A percentile compares a stretch with the other conserved stretches of the same genome.
Evolutionary conservation across 1,140 invertebrate genomes (phyloP).

Genomic region (Diachasmimorpha longicaudata): DNA sequence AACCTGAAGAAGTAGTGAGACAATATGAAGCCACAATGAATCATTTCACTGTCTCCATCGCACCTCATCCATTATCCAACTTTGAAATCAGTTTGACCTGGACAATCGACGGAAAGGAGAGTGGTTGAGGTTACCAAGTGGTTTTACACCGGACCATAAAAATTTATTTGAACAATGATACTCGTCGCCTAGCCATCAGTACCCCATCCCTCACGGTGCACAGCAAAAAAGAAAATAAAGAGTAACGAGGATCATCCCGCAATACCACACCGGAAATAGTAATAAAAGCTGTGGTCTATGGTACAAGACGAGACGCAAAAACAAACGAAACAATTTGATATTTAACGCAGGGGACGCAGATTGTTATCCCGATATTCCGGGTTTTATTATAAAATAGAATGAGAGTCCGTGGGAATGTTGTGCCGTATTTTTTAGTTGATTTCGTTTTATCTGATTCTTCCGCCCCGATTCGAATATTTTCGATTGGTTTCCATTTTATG

Average conservation of each 20-base stretch:
- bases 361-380: background rate
- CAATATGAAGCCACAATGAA: no score
- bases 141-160: slow-evolving; percentile 14
- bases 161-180: slow-evolving; percentile 21
- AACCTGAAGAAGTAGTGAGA: no score
- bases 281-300: background rate
- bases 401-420: background rate
- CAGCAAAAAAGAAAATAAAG: background rate
- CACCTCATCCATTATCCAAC: no score
- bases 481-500: slow-evolving; percentile 30
- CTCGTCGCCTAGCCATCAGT: background rate
- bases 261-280: background rate
- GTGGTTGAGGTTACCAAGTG: background rate
- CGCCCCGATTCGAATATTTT: slow-evolving; percentile 26
- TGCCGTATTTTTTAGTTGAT: background rate
- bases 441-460: background rate
- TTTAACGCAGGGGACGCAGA: background rate
- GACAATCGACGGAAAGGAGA: no score
- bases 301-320: background rate
- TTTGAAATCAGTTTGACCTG: no score
- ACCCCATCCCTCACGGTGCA: background rate
- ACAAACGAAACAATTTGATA: background rate
- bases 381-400: background rate
- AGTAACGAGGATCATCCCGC: background rate
- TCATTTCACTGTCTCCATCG: no score